phyloP scores from a whole-genome alignment of 1,140 invertebrate genomes.

The Popillia japonica region DNA sequence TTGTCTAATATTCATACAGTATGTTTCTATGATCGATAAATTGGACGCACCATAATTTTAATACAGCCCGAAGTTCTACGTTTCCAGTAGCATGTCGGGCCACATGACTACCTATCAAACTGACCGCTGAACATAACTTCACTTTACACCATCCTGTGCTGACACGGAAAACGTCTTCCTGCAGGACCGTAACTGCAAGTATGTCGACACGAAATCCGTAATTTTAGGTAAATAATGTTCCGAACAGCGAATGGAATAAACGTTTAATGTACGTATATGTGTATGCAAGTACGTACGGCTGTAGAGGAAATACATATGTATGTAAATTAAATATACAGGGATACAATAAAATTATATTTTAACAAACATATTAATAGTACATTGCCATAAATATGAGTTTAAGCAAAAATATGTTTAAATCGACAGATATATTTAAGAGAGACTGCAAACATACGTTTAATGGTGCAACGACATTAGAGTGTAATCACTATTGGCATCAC shows the following conservation, averaged over 20 bases:
- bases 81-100: constrained; percentile 27
- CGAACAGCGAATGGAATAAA: not conserved
- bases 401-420: too few species aligned
- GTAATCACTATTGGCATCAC: too few species aligned
- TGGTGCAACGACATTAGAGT: too few species aligned
- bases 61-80: constrained; percentile 20
- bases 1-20: not conserved
- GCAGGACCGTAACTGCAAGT: constrained; percentile 23
- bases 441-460: too few species aligned
- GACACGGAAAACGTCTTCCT: constrained; percentile 36
- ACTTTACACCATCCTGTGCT: constrained; percentile 36
- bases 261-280: not conserved
- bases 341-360: not conserved
- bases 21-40: constrained; percentile 16
- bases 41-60: constrained; percentile 27
- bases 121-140: constrained; percentile 41
- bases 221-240: constrained; percentile 29
- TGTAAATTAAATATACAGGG: not conserved
- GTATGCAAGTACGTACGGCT: not conserved
- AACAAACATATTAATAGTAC: not conserved
- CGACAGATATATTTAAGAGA: too few species aligned
- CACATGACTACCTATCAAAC: constrained; percentile 41
- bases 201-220: constrained; percentile 4
- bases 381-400: too few species aligned
- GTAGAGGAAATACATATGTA: not conserved